Evolutionary conservation across 2,113 vertebrate genomes (phyloP).

Genomic region (Turnix velox): DNA sequence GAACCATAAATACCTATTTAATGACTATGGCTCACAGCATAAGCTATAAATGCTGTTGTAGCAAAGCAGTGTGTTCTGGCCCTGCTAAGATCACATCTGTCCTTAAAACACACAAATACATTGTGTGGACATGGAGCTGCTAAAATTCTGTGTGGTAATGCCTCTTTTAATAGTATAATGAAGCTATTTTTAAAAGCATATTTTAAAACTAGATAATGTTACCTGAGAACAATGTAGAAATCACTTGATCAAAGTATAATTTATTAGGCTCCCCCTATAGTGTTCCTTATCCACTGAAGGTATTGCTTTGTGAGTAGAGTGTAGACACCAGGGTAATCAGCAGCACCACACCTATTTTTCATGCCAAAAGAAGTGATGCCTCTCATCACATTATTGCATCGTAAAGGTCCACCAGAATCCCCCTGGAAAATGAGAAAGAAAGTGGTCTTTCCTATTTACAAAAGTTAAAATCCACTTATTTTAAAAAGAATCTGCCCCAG

Average conservation of each 20-base stretch:
- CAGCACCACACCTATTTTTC: not conserved
- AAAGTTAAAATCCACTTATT: not conserved
- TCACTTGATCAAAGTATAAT: not conserved
- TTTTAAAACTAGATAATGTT: not conserved
- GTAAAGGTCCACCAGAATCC: slow-evolving; percentile 72
- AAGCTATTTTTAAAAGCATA: not conserved
- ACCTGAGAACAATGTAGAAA: not conserved
- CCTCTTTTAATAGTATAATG: not conserved
- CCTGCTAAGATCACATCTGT: not conserved
- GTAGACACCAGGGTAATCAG: slow-evolving; percentile 62
- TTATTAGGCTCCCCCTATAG: not conserved
- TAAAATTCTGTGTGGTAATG: not conserved
- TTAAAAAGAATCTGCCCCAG: not conserved
- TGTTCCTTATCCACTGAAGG: slow-evolving; percentile 66
- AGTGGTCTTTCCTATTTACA: not conserved
- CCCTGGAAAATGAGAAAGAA: slow-evolving; percentile 50
- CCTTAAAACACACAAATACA: not conserved
- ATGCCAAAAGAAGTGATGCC: slow-evolving; percentile 67
- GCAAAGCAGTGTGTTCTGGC: not conserved
- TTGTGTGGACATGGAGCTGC: not conserved
- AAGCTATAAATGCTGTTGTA: not conserved
- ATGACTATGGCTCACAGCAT: not conserved
- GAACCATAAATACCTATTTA: not conserved
- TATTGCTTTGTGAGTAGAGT: slow-evolving; percentile 49
- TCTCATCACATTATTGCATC: slow-evolving; percentile 34